Evolutionary conservation across 2,888 invertebrate genomes (phyloP).

Genomic region (Spodoptera littoralis): DNA sequence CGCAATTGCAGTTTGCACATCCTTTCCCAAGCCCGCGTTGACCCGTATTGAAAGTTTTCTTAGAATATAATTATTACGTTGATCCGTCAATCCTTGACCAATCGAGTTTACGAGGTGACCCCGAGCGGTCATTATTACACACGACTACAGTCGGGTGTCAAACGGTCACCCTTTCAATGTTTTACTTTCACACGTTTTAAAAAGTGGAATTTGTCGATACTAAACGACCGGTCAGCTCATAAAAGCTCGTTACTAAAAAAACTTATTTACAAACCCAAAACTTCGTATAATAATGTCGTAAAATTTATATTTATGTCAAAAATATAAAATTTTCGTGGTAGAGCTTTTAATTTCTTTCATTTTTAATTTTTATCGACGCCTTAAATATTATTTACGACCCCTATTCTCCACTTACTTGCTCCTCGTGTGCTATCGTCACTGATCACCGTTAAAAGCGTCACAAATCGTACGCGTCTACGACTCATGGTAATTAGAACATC

Average conservation of each 20-base stretch:
- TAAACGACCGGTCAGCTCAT: constrained; percentile 79
- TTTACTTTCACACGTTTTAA: constrained; percentile 87
- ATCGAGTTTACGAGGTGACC: constrained; percentile 80
- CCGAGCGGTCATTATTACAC: constrained; percentile 73
- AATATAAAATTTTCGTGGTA: constrained; percentile 41
- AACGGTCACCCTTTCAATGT: constrained; percentile 75
- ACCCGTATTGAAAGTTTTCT: constrained; percentile 79
- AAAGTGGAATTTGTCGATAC: constrained; percentile 78
- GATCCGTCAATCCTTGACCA: constrained; percentile 84
- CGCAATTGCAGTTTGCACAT: constrained; percentile 61
- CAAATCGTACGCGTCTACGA: constrained; percentile 58
- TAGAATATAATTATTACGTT: constrained; percentile 73
- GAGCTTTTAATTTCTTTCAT: constrained; percentile 55
- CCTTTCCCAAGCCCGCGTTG: constrained; percentile 84
- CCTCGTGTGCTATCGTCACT: constrained; percentile 33
- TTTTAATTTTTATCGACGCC: constrained; percentile 58
- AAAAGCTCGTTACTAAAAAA: constrained; percentile 74
- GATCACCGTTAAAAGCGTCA: constrained; percentile 51
- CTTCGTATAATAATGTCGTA: constrained; percentile 84
- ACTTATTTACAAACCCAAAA: constrained; percentile 64
- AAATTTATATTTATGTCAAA: constrained; percentile 79
- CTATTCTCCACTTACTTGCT: constrained; percentile 47
- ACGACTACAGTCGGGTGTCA: constrained; percentile 72
- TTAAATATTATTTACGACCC: constrained; percentile 55
- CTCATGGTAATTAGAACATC: constrained; percentile 68